Base-by-base conservation (phyloP, 30 jellyfish, hydroid and myxozoan species). In the Cassiopea xamachana region DNA sequence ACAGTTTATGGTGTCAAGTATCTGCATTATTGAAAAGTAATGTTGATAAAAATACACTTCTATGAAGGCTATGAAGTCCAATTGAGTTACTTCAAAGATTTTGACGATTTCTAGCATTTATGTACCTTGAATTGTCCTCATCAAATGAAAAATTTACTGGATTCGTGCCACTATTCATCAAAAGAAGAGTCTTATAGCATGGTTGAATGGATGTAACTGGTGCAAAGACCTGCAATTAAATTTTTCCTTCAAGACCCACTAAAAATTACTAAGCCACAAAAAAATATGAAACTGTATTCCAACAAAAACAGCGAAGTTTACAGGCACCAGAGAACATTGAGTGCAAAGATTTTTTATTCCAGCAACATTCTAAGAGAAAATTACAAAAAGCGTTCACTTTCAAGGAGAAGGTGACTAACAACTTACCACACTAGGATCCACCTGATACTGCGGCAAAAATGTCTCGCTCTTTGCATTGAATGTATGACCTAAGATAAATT, bases 71-170 rank as follows among this genome's bases (percentile, higher is more conserved):
- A 27, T 27, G 12, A 10, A 55, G 64, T 10, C 64, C 12, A 55
- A 55, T 6, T 6, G 12, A 3, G 64, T 6, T 3, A 3, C 12
- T 10, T 10, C 7, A 55, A 55, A 55, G 64, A 6, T 3, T 55
- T 10, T 10, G 12, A 55, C 12, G 6, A 64, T 64, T 14, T 64
- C 27, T 64, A 7, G 2, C 15, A 64, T 5, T 64, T 4, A 64
- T 27, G 6, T 84, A 87, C 94, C 94, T 76, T 7, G 90, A 74
- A 46, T 79, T 85, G 58, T 92, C 98, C 7, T 84, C 88, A 14
- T 81, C 89, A 15, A 85, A 79, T 43, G 93, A 67, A 77, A 73
- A 92, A 80, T 92, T 89, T 16, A 92, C 77, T 10, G 98, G 98
- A 75, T 92, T 85, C 27, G 75, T 59, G 14, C 98, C 98, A 73